Base-by-base conservation (phyloP, 1,140 invertebrate species). In the Odontomachus brunneus region DNA sequence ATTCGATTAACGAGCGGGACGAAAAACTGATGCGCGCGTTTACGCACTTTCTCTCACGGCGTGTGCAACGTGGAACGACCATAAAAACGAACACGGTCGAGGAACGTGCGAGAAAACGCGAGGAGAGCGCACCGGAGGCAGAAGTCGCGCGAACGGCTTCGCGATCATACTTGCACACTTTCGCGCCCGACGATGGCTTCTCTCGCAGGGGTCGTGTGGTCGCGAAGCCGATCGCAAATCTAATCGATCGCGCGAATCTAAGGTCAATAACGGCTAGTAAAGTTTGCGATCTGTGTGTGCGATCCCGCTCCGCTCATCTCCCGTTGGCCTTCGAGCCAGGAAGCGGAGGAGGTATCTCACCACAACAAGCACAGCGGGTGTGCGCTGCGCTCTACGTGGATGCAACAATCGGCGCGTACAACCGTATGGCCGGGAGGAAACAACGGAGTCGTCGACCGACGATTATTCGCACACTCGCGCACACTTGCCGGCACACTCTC, bases 361-460 rank as follows among this genome's bases (percentile, higher is more conserved):
- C n/a, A n/a, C n/a, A n/a, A n/a, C n/a, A n/a, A n/a, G n/a, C n/a
- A n/a, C n/a, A n/a, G n/a, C n/a, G n/a, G 19, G 63, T 69, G 33
- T 55, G 7, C 49, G 29, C 26, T 11, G 12, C 24, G 49, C 14
- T n/a, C 55, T 59, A 26, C 11, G 60, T n/a, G 33, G 51, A 26
- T 12, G 65, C 51, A n/a, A 26, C 33, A 57, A 71, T 14, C 65
- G 65, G 65, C 7, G 22, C 51, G 33, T 2, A 19, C 17, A 4
- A 11, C 26, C 15, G 44, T 24, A 38, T n/a, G 12, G 11, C 33
- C 33, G 65, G n/a, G 44, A 57, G 38, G 9, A 44, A 7, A 15
- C 51, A 44, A 80, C 65, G 17, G n/a, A 69, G 75, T 57, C 65
- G 65, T 80, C 65, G 63, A 80, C 65, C 75, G 65, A 71, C 33